Conservation (phyloP, 2,888 invertebrate species). For the Anticlea derivata region DNA sequence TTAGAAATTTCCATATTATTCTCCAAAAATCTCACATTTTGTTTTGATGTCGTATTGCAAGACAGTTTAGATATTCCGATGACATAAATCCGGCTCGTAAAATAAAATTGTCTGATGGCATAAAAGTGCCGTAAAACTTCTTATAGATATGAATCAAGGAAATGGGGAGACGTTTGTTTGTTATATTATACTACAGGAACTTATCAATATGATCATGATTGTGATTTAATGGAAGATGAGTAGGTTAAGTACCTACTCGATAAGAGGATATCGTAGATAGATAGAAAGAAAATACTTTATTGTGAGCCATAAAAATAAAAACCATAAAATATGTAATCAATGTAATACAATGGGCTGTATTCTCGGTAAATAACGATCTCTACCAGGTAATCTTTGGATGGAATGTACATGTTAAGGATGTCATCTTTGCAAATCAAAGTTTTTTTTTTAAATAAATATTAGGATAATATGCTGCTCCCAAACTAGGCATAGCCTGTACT, state of each 20-base stretch:
- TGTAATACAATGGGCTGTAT: too few species aligned
- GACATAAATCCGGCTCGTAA: slow-evolving; percentile 27
- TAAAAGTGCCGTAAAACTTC: slow-evolving; percentile 28
- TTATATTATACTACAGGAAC: slow-evolving; percentile 11
- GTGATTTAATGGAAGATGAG: slow-evolving; percentile 4
- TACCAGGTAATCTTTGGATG: too few species aligned
- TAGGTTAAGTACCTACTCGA: slow-evolving; percentile 5
- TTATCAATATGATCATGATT: slow-evolving; percentile 21
- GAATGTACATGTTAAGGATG: too few species aligned
- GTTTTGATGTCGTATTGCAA: slow-evolving; percentile 19
- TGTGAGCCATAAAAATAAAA: too few species aligned
- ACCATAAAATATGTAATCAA: too few species aligned
- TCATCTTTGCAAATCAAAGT: slow-evolving; percentile 6
- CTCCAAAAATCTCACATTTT: slow-evolving; percentile 9
- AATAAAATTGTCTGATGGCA: slow-evolving; percentile 26
- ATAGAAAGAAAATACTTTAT: too few species aligned
- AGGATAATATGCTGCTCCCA: too few species aligned
- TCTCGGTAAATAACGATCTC: too few species aligned
- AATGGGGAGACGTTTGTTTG: slow-evolving; percentile 20
- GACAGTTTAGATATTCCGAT: slow-evolving; percentile 23
- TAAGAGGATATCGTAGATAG: too few species aligned
- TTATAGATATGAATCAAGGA: slow-evolving; percentile 24
- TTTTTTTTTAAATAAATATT: too few species aligned
- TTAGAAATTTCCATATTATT: too few species aligned
- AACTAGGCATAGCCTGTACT: too few species aligned